Evolutionary conservation across 1,140 invertebrate genomes (phyloP).

Genomic region (Schlechtendalia chinensis): DNA sequence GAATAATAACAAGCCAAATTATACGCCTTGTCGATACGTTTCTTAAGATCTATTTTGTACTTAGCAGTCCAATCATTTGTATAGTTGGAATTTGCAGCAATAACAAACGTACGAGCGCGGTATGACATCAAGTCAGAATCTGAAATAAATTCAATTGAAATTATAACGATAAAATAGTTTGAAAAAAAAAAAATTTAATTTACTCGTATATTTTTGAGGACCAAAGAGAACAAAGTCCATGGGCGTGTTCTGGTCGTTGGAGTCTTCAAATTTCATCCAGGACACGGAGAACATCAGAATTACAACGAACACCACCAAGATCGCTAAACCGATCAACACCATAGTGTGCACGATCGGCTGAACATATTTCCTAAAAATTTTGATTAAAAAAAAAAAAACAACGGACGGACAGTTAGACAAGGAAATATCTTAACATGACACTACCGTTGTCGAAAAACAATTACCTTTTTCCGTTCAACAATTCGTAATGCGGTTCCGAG

Average conservation of each 20-base stretch:
- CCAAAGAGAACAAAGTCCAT: conserved; percentile 30
- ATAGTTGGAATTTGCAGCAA: conserved; percentile 32
- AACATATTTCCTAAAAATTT: conserved; percentile 3
- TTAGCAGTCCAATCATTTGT: conserved; percentile 17
- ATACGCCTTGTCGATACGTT: conserved; percentile 43
- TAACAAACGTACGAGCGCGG: not conserved
- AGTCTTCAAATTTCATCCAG: conserved; percentile 30
- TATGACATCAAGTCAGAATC: not conserved
- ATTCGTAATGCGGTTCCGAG: conserved; percentile 23
- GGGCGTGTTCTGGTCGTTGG: conserved; percentile 1
- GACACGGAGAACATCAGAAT: conserved; percentile 38
- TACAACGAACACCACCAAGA: conserved; percentile 7
- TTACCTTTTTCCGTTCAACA: conserved; percentile 40
- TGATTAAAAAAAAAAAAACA: not conserved
- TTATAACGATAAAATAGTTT: no score
- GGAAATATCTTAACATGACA: no score
- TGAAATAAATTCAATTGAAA: not conserved
- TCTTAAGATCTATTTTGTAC: not conserved
- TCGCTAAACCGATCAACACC: conserved; percentile 18
- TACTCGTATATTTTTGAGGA: conserved; percentile 35
- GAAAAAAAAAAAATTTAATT: not conserved
- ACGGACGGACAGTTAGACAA: no score
- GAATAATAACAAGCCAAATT: conserved; percentile 52
- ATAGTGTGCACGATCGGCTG: conserved; percentile 29
- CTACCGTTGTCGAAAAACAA: not conserved